These are phyloP conservation scores for Galleria mellonella DNA, from an alignment of 1,140 invertebrate genomes.

Conservation along the genomic window DNA sequence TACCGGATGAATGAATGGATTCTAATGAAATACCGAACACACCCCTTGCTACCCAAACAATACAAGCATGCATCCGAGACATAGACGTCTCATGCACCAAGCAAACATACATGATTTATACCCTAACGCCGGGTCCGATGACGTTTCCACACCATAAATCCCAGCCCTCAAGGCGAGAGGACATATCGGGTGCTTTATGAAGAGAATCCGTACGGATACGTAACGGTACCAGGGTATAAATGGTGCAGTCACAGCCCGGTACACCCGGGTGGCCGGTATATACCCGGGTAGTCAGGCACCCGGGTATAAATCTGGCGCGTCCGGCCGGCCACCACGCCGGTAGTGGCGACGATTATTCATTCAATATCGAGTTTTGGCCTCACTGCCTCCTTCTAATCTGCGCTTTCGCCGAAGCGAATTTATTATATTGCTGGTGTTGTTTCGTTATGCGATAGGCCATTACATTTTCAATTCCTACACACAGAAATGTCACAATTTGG, in stretches of 20 bases:
- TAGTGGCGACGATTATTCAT: conserved; percentile 71
- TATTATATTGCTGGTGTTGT: no score
- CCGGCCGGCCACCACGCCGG: conserved; percentile 63
- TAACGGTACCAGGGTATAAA: conserved; percentile 22
- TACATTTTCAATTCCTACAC: no score
- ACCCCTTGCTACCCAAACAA: no score
- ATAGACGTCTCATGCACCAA: conserved; percentile 58
- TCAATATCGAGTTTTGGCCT: conserved; percentile 72
- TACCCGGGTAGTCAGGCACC: conserved; percentile 31
- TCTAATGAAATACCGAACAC: no score
- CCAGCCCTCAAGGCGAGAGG: conserved; percentile 59
- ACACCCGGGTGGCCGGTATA: conserved; percentile 34
- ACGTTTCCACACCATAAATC: conserved; percentile 71
- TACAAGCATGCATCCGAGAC: conserved; percentile 17
- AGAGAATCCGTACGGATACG: conserved; percentile 42
- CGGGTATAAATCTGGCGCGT: conserved; percentile 69
- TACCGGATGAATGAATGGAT: no score
- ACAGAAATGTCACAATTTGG: no score
- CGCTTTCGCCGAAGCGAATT: conserved; percentile 24
- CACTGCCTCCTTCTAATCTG: conserved; percentile 64
- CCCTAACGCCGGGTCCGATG: conserved; percentile 52
- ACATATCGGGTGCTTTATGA: conserved; percentile 63
- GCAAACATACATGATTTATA: conserved; percentile 67
- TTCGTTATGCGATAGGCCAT: no score
- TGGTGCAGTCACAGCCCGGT: conserved; percentile 23